Evolutionary conservation across 1,140 invertebrate species (phyloP), one percentile per base, ranked within the genome.

Genomic region (Drosophila bipectinata): DNA sequence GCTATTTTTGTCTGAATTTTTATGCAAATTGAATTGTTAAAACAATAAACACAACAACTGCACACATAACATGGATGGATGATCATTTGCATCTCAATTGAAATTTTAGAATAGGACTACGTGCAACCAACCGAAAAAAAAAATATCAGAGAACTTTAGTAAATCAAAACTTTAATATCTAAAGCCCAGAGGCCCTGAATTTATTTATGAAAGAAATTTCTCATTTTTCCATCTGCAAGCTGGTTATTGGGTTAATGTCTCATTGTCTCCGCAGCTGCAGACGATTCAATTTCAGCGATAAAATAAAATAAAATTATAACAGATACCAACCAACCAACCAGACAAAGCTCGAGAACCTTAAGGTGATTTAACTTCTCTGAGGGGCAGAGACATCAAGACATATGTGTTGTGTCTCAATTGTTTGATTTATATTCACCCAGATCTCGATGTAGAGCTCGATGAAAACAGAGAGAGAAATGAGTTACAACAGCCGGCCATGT

Each of bases 221-320:
- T n/a, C 28, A 41, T 41, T 59, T 68, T 59, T 59, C 41, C 47
- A 56, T 49, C 34, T 34, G 47, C 52, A 9, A 14, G n/a, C 39
- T 32, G 30, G 47, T 87, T 85, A 87, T 87, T 88, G 68, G 83
- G 83, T 88, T 88, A 88, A 88, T 88, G 83, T 88, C 79, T 87
- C 67, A 83, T 87, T 88, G 79, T 87, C 76, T 83, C 30, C 37
- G 21, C 34, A 47, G 51, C 21, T 37, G 79, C 71, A 88, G 83
- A 77, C 76, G 83, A 88, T 87, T 79, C 83, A 82, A 77, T 88
- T 88, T 88, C 69, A 44, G 75, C 72, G 79, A 87, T 87, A 87
- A 82, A 87, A 87, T 79, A 82, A 82, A 57, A 74, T 56, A 63
- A 74, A 87, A 87, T 87, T 79, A 88, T 87, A 88, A 88, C 78